Evolutionary conservation across 1,140 invertebrate species (phyloP).

Genomic region (Eciton burchellii): DNA sequence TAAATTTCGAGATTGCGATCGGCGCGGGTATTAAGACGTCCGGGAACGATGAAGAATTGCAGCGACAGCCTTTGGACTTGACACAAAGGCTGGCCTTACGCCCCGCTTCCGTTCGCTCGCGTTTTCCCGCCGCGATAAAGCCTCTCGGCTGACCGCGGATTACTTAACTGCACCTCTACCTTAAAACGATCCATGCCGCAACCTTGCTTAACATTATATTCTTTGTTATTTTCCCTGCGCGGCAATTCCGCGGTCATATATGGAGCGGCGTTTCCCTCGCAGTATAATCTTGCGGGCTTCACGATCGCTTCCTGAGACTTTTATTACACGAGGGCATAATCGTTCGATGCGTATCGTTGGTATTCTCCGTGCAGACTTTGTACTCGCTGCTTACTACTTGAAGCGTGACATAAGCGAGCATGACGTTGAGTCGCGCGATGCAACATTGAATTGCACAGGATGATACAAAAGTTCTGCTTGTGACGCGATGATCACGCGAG

Average conservation of each 20-base stretch:
- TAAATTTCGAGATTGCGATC: constrained; percentile 24
- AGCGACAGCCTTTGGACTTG: not conserved
- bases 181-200: constrained; percentile 36
- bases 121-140: constrained; percentile 37
- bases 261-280: constrained; percentile 27
- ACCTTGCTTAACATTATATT: constrained; percentile 54
- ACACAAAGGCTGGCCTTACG: constrained; percentile 7
- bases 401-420: too few species aligned
- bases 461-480: not conserved
- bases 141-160: not conserved
- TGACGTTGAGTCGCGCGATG: too few species aligned
- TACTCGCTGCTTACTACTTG: not conserved
- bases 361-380: not conserved
- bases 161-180: constrained; percentile 43
- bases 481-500: not conserved
- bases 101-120: not conserved
- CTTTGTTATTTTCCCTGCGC: constrained; percentile 65
- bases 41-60: not conserved
- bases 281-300: not conserved
- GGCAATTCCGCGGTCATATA: constrained; percentile 4
- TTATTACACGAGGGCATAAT: not conserved
- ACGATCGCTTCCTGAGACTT: constrained; percentile 11
- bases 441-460: too few species aligned
- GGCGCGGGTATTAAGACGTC: not conserved
- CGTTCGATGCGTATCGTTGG: not conserved